Base-by-base conservation (phyloP, 1,140 invertebrate species). In the Hesperophylax magnus region DNA sequence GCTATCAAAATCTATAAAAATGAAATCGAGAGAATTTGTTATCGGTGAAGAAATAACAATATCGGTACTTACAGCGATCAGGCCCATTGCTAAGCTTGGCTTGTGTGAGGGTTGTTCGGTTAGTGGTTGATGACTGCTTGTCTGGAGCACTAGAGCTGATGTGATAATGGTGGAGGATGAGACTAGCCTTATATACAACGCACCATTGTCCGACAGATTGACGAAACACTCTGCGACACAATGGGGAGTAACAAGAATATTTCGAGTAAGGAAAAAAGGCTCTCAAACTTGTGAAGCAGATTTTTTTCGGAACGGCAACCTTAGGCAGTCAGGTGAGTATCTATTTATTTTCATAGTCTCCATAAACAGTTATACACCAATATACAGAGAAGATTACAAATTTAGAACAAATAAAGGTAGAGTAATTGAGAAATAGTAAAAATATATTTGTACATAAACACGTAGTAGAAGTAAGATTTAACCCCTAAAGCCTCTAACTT, bases 181-280 rank as follows among this genome's bases (percentile, higher is more conserved):
- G 47, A 78, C 47, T 31, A 67, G 22, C 82, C 75, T 77, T 83
- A 80, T 83, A 83, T 83, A 83, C 39, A 31, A 47, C 52, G 20
- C 20, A n/a, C 54, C 24, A 34, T 58, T 71, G 63, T 61, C 22
- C 65, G 34, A 65, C 4, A 65, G 61, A 61, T 78, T 78, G 76
- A 47, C 76, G 34, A 78, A 78, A 78, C 61, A 76, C 39, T 79
- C 15, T 54, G 58, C 34, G 75, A 63, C 56, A 54, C 22, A 27
- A n/a, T 47, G 22, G 47, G 24, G 54, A 17, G 24, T 72, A 18
- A 72, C 69, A 53, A 47, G 39, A 47, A 47, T 20, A 72, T 80
- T 60, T 20, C n/a, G 31, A 31, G 6, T 27, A 3, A 61, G 18
- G 22, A 65, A 22, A 27, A 17, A 22, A 65, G 63, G 17, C 27